A percentile compares a stretch with the other conserved stretches of the same genome.
Conservation (phyloP, 2,113 vertebrate species). For the Sterrhoptilus dennistouni region DNA sequence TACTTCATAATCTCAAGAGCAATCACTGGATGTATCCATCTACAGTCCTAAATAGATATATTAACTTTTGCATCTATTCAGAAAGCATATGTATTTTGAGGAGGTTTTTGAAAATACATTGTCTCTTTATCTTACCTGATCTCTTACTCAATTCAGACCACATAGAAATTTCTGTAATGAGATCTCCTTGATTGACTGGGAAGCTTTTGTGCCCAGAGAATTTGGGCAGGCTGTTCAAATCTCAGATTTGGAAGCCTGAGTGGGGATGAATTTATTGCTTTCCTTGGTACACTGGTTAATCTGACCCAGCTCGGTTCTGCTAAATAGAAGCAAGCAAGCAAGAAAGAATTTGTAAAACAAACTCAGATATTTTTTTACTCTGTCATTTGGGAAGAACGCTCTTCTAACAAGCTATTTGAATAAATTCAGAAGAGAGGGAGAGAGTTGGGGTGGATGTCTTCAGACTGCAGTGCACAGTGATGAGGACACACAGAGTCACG, state of each 20-base stretch:
- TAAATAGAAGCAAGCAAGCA: background rate
- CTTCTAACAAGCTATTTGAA: background rate
- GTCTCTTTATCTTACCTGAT: background rate
- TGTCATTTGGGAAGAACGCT: background rate
- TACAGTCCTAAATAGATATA: background rate
- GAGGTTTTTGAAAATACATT: background rate
- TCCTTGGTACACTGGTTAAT: background rate
- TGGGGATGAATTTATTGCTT: background rate
- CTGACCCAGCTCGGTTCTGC: background rate
- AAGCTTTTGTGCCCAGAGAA: background rate
- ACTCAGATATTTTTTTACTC: background rate
- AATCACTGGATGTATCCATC: background rate
- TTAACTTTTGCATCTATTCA: background rate
- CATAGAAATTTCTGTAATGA: background rate
- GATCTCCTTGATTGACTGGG: background rate
- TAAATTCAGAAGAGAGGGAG: background rate
- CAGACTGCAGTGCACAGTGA: accelerated
- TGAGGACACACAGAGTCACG: accelerated
- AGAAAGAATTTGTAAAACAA: background rate
- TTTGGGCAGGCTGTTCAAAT: background rate
- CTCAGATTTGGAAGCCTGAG: background rate
- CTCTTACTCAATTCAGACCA: background rate
- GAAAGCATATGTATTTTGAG: background rate
- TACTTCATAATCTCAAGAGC: background rate
- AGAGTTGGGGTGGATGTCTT: background rate